Conservation (phyloP, 2,113 vertebrate genomes). For the Numenius arquata region DNA sequence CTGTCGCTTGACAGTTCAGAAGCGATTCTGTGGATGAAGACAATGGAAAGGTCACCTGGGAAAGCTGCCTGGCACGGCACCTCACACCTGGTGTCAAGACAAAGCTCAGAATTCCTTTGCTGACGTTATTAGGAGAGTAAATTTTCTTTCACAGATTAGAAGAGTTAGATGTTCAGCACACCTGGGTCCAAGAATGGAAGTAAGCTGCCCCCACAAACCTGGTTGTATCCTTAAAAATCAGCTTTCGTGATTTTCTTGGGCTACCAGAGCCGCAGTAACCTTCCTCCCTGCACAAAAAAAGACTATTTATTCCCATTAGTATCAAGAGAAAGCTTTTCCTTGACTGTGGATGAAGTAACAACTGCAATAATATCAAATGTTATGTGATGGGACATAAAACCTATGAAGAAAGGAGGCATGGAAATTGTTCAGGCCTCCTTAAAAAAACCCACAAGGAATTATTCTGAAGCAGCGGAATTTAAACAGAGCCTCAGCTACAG, state of each 20-base stretch:
- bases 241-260: not conserved
- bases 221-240: not conserved
- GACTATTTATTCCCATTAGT: not conserved
- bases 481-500: not conserved
- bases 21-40: not conserved
- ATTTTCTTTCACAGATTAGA: not conserved
- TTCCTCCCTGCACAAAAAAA: not conserved
- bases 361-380: not conserved
- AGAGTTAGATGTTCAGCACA: not conserved
- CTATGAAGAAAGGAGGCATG: too few relatives aligned
- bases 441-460: not conserved
- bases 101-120: not conserved
- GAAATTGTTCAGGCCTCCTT: not conserved
- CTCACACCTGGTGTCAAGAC: not conserved
- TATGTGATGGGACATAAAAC: not conserved
- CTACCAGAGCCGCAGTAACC: not conserved
- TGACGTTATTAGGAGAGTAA: fast-evolving
- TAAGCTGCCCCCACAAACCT: not conserved
- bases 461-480: not conserved
- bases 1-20: not conserved
- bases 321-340: not conserved
- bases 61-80: not conserved
- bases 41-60: not conserved
- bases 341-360: not conserved
- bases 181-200: not conserved